These are phyloP conservation scores for Antigone vipio DNA, from an alignment of 2,113 vertebrate genomes.

Conservation along the genomic window DNA sequence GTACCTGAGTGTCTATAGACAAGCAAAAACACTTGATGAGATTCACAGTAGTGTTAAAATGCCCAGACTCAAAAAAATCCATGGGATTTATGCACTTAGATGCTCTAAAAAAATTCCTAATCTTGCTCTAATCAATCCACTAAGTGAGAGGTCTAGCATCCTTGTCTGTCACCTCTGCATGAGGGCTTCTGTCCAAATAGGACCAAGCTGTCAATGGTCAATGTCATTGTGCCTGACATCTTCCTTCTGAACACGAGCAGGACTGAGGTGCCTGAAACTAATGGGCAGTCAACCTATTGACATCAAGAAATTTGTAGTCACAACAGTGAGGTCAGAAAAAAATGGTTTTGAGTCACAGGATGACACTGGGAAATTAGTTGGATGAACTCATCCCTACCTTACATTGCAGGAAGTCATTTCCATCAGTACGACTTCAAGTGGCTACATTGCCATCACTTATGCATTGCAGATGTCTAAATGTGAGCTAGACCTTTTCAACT, in stretches of 20 bases:
- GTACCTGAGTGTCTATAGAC: not conserved
- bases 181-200: not conserved
- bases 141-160: not conserved
- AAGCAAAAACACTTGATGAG: not conserved
- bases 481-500: not conserved
- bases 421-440: fast-evolving
- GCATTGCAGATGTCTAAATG: not conserved
- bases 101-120: not conserved
- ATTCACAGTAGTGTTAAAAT: not conserved
- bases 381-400: not conserved
- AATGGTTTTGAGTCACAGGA: not conserved
- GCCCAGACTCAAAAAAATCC: not conserved
- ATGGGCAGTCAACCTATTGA: not conserved
- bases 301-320: not conserved
- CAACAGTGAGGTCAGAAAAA: not conserved
- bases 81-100: not conserved
- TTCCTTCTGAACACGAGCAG: not conserved
- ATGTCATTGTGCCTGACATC: not conserved
- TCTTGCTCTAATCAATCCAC: not conserved
- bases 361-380: not conserved
- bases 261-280: not conserved
- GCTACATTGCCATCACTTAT: not conserved
- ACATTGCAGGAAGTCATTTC: not conserved
- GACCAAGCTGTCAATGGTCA: not conserved
- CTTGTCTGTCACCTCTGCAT: not conserved